A percentile compares a stretch with the other conserved stretches of the same genome.
Conservation (phyloP, 2,888 invertebrate species). For the Rotaria macrura region DNA sequence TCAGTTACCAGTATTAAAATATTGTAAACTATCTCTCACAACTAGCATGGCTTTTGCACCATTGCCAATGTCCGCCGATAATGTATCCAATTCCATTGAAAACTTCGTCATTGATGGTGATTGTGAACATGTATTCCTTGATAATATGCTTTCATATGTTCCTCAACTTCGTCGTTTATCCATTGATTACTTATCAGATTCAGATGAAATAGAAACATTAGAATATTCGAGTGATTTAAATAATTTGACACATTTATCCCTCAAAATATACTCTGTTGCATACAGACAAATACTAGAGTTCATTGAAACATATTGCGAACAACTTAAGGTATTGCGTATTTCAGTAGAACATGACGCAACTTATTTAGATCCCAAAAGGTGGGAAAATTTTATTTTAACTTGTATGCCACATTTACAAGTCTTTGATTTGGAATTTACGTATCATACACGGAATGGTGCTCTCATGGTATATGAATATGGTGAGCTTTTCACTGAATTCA, state of each 20-base stretch:
- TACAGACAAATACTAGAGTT: no score
- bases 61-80: background rate
- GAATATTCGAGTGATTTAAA: background rate
- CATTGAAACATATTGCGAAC: no score
- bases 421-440: no score
- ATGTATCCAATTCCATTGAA: background rate
- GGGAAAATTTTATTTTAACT: no score
- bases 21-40: background rate
- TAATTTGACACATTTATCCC: background rate
- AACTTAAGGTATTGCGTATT: no score
- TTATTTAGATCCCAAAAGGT: no score
- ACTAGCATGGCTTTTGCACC: background rate
- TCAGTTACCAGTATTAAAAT: background rate
- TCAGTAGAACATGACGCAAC: no score
- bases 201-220: background rate
- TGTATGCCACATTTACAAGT: no score
- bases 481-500: no score
- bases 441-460: no score
- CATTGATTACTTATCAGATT: background rate
- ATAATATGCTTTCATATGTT: background rate
- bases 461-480: no score
- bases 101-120: background rate
- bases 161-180: background rate
- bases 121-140: background rate
- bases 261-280: background rate